Conservation (phyloP, 2,888 invertebrate species). For the Catocala fraxini region DNA sequence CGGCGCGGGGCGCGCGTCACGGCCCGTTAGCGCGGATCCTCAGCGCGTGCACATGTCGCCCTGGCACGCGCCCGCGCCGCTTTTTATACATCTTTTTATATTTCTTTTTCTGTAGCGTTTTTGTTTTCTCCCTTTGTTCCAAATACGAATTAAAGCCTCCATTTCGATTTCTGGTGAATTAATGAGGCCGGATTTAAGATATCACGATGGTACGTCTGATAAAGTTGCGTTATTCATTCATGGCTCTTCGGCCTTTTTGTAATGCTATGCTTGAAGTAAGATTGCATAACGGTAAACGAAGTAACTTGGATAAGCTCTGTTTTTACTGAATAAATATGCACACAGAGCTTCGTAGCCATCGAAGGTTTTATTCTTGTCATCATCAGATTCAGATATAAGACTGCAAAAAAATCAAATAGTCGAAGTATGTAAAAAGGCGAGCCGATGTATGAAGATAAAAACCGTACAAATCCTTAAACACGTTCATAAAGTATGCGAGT, state of each 20-base stretch:
- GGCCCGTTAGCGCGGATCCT: slow-evolving; percentile 80
- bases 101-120: slow-evolving; percentile 71
- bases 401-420: slow-evolving; percentile 4
- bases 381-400: slow-evolving; percentile 12
- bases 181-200: slow-evolving; percentile 62
- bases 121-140: slow-evolving; percentile 82
- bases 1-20: slow-evolving; percentile 64
- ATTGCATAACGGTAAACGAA: slow-evolving; percentile 3
- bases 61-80: slow-evolving; percentile 82
- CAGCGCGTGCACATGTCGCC: slow-evolving; percentile 86
- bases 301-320: background rate
- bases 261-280: slow-evolving; percentile 2
- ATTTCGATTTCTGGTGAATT: slow-evolving; percentile 62
- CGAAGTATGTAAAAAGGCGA: slow-evolving; percentile 3
- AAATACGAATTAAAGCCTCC: slow-evolving; percentile 68
- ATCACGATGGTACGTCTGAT: slow-evolving; percentile 49
- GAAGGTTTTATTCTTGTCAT: background rate
- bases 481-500: slow-evolving; percentile 62
- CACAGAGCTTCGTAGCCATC: background rate
- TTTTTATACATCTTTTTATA: slow-evolving; percentile 73
- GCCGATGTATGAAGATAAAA: slow-evolving; percentile 47
- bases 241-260: slow-evolving; percentile 15
- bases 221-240: slow-evolving; percentile 46
- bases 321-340: background rate
- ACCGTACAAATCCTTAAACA: slow-evolving; percentile 61